Percentiles rank a stretch among this genome's conserved stretches.
Conservation (phyloP, 2,888 invertebrate species). For the Calameuta filiformis region DNA sequence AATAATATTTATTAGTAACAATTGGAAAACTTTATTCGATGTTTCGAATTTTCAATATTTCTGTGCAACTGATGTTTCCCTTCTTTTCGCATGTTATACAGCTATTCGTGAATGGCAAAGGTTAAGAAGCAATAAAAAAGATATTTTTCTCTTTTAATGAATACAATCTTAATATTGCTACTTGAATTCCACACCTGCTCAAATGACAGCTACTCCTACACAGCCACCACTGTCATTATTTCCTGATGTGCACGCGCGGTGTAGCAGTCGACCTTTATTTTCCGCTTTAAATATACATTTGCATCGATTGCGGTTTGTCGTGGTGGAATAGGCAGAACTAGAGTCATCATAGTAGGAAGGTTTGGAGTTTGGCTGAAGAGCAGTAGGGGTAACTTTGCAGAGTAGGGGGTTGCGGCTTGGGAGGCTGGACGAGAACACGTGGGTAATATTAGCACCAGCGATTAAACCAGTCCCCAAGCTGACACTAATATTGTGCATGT, state of each 20-base stretch:
- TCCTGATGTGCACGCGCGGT: not conserved
- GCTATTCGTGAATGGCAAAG: too few relatives aligned
- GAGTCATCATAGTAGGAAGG: not conserved
- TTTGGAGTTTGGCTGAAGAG: not conserved
- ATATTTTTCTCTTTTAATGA: too few relatives aligned
- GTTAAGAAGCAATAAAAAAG: too few relatives aligned
- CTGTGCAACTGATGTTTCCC: too few relatives aligned
- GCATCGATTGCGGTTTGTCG: not conserved
- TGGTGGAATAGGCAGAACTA: not conserved
- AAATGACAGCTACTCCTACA: not conserved
- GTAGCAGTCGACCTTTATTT: not conserved
- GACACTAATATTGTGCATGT: conserved; percentile 1
- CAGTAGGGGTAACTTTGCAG: not conserved
- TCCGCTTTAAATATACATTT: not conserved
- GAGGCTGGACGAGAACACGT: not conserved
- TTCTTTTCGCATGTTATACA: too few relatives aligned
- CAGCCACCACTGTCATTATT: not conserved
- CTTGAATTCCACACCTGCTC: not conserved
- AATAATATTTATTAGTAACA: too few relatives aligned
- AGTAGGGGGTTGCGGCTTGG: not conserved
- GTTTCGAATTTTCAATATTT: too few relatives aligned
- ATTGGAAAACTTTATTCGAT: too few relatives aligned
- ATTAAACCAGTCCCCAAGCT: conserved; percentile 5
- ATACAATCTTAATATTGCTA: not conserved
- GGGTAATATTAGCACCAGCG: conserved; percentile 4